Conservation (phyloP, 2,113 vertebrate genomes). For the Burhinus bistriatus region DNA sequence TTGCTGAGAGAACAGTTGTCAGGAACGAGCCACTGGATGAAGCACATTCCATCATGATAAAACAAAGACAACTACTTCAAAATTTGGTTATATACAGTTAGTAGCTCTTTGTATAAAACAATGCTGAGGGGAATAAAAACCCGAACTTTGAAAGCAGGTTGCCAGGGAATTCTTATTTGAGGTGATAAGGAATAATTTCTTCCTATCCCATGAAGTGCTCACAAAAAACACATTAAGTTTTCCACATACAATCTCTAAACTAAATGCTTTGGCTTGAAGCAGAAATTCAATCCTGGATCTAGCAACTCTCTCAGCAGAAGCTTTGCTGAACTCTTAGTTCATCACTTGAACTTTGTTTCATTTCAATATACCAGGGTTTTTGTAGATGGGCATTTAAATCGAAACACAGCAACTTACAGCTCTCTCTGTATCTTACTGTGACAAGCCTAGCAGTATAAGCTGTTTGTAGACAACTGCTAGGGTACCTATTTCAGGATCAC, state of each 20-base stretch:
- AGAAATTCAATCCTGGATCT: not conserved
- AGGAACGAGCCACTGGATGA: not conserved
- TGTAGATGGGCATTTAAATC: not conserved
- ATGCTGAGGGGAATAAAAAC: not conserved
- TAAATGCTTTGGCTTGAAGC: not conserved
- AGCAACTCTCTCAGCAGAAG: not conserved
- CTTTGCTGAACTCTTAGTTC: not conserved
- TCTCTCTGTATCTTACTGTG: not conserved
- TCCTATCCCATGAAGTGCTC: not conserved
- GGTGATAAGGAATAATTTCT: not conserved
- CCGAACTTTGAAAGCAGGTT: not conserved
- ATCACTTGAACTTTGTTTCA: not conserved
- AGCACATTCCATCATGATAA: not conserved
- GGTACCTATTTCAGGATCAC: constrained; percentile 11
- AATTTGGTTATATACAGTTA: not conserved
- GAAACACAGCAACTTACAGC: not conserved
- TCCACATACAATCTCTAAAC: not conserved
- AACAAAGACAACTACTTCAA: not conserved
- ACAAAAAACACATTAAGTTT: not conserved
- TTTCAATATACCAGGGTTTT: not conserved
- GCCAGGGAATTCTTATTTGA: not conserved
- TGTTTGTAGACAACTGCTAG: not conserved
- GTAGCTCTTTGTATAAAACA: not conserved
- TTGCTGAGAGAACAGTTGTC: not conserved
- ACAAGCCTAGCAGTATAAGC: not conserved